A percentile compares a stretch with the other conserved stretches of the same genome.
Evolutionary conservation across 2,113 vertebrate species (phyloP).

Genomic region (Misgurnus anguillicaudatus): DNA sequence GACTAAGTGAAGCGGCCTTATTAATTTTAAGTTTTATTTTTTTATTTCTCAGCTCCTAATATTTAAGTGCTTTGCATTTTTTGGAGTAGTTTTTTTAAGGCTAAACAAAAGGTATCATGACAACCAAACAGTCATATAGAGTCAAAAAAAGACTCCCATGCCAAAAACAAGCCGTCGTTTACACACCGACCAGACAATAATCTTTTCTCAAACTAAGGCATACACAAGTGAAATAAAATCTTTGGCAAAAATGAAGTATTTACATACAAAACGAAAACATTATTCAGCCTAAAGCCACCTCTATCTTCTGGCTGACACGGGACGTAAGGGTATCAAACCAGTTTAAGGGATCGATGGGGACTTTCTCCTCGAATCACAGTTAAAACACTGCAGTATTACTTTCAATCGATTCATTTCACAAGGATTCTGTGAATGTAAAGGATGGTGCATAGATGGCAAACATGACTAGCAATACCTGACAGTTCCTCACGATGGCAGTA

Average conservation of each 20-base stretch:
- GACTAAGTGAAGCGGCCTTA: neutral
- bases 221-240: slow-evolving; percentile 53
- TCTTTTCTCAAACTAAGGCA: slow-evolving; percentile 39
- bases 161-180: slow-evolving; percentile 34
- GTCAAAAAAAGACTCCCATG: slow-evolving; percentile 19
- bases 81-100: slow-evolving; percentile 44
- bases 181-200: slow-evolving; percentile 19
- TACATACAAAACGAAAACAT: slow-evolving; percentile 37
- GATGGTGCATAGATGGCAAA: slow-evolving; percentile 14
- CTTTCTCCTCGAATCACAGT: slow-evolving; percentile 59
- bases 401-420: slow-evolving; percentile 33
- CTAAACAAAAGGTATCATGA: slow-evolving; percentile 27
- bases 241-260: slow-evolving; percentile 59
- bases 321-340: neutral
- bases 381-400: slow-evolving; percentile 71
- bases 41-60: slow-evolving; percentile 24
- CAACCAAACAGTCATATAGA: slow-evolving; percentile 37
- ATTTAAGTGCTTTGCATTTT: slow-evolving; percentile 53
- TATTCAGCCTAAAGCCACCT: slow-evolving; percentile 18
- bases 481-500: slow-evolving; percentile 66
- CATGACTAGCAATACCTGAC: slow-evolving; percentile 42
- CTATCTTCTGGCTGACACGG: neutral
- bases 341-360: neutral
- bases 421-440: slow-evolving; percentile 1
- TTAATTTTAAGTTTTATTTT: neutral